Conservation (phyloP, 2,113 vertebrate genomes). For the Proterorhinus semilunaris region DNA sequence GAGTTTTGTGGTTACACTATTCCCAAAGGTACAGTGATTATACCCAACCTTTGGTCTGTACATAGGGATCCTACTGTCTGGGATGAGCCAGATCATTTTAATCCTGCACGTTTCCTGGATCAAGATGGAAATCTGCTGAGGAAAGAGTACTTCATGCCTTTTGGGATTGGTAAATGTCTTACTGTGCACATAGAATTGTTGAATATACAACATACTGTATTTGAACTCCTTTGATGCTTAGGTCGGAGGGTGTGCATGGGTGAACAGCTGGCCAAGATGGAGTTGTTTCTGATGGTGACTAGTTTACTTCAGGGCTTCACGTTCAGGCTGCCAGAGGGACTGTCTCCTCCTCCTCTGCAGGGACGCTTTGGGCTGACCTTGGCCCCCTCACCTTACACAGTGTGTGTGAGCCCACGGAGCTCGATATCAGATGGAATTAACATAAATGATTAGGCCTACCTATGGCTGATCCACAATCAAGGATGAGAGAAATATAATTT, state of each 20-base stretch:
- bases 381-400: constrained; percentile 82
- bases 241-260: constrained; percentile 95
- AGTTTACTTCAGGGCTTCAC: constrained; percentile 87
- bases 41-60: constrained; percentile 91
- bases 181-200: not conserved
- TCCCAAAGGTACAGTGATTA: constrained; percentile 86
- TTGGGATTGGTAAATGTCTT: constrained; percentile 85
- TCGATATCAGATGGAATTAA: constrained; percentile 5
- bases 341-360: constrained; percentile 76
- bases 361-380: constrained; percentile 92
- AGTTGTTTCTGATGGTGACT: constrained; percentile 88
- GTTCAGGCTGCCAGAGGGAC: constrained; percentile 81
- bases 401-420: constrained; percentile 65
- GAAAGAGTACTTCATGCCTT: constrained; percentile 90
- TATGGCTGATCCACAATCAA: too few species aligned
- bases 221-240: constrained; percentile 47
- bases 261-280: constrained; percentile 96
- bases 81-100: constrained; percentile 88
- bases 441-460: not conserved
- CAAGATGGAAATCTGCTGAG: constrained; percentile 84
- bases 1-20: constrained; percentile 90
- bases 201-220: not conserved
- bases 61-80: constrained; percentile 90
- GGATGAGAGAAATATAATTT: too few species aligned
- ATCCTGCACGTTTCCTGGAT: constrained; percentile 86